Base-by-base conservation (phyloP, 2,113 vertebrate genomes). In the Oenanthe oenanthe region DNA sequence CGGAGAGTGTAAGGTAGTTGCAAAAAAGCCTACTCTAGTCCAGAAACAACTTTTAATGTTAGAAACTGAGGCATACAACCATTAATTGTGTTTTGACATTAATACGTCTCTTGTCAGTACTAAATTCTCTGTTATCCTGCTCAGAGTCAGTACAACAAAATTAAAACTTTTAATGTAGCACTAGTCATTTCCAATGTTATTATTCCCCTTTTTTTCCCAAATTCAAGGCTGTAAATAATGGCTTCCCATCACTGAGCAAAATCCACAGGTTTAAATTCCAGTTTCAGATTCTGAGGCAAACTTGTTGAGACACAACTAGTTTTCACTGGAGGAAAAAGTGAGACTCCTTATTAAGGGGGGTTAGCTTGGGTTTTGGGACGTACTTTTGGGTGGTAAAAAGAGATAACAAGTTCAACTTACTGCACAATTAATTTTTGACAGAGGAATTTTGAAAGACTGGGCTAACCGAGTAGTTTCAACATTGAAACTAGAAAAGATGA, bases 391-490 rank as follows among this genome's bases (percentile, higher is more conserved):
- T 7, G 4, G 43, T 32, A 14, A 42, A 82, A 77, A 53, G 7
- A 1, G 4, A 38, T 28, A 4, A 60, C 61, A 72, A 54, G 7
- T n/a, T 71, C 66, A 25, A 45, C 8, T 81, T 68, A 21, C 7
- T 38, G 19, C 31, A 66, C 1, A 2, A 43, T 9, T 58, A 20
- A 61, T 76, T 91, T 83, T 50, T 76, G 53, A 83, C 48, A 40
- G 36, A 57, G 13, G 10, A 79, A 60, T 68, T 88, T 43, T 60
- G 22, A 70, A 70, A 62, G 34, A 38, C 5, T 65, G 28, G 8
- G 13, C 32, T 68, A 43, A 24, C 5, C 0, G 0, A 34, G 13
- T 75, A 58, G 38, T 40, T 9, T 65, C 17, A 75, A 24, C 12
- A n/a, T 3, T 20, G 13, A 19, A 78, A 80, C 14, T n/a, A 63